Evolutionary conservation across 2,797 vertebrate genomes (phyloP), one percentile per base, ranked within the genome.

Genomic region (Pangasius macronema): DNA sequence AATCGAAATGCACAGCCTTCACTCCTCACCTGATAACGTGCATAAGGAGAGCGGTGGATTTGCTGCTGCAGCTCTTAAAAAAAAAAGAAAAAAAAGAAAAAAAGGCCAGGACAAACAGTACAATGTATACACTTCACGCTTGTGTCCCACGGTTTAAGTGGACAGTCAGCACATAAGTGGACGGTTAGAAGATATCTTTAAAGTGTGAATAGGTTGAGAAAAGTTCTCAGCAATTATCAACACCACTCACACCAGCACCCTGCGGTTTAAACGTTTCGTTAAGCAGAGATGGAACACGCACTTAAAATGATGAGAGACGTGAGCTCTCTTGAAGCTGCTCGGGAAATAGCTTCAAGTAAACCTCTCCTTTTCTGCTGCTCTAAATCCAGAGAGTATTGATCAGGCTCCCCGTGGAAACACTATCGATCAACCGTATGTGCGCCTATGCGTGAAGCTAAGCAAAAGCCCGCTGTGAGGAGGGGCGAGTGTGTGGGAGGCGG

Each of bases 361-460:
- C 93, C 92, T 89, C 70, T 84, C 83, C 87, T 91, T 92, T 92
- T 85, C 89, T 90, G 87, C 83, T 92, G 85, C 90, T 87, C 89
- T 90, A 94, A 94, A 94, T 93, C 91, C 90, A 92, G 89, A 63
- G 85, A 82, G 86, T 93, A 95, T 90, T 93, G 94, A 95, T 95
- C 91, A 93, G 87, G 86, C 88, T 92, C 87, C 92, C 91, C 85
- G 91, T 92, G 89, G 93, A 92, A 91, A 85, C 36, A 39, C 87
- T 92, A 96, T 93, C 88, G 94, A 96, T 93, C 82, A 90, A 88
- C 86, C 91, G 89, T 24, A 53, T 39, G 68, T 67, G 83, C 39
- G 82, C 65, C 68, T 27, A 36, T 72, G 75, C 65, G 84, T 73
- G 59, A 68, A 86, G 77, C 63, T 36, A 46, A 57, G 57, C 57